Base-by-base conservation (phyloP, 2,888 invertebrate genomes). In the Taphrorychus bicolor region DNA sequence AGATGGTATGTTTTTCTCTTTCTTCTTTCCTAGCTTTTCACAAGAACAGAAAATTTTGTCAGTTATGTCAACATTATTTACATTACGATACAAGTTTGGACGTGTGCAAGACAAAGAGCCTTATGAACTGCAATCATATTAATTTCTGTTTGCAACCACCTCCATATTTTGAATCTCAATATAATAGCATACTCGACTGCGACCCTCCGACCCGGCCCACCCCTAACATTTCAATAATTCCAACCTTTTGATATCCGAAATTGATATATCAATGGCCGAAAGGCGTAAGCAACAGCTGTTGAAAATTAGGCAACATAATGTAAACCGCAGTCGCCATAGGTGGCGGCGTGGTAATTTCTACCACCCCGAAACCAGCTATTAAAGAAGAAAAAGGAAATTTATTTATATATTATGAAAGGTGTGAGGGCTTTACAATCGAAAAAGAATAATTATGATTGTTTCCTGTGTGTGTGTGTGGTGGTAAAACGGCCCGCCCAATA, bases 211-310 rank as follows among this genome's bases (percentile, higher is more conserved):
- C 7, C 11, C 7, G 32, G 4, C 32, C 3, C 32, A 32, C 32
- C 32, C 32, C 3, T 32, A 32, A 32, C 7, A 32, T 32, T 32
- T 32, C 70, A 64, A 63, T 67, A 42, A 56, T 60, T 51, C 59
- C 58, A 57, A 59, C 59, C 52, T 51, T 40, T 70, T 32, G 32
- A 3, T 32, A 11, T 32, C 32, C 32, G 32, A 65, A 70, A 74
- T 74, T 74, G 74, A 74, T 70, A 74, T 74, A 74, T 74, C 74
- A 74, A 72, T 74, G 72, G 71, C 74, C 72, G 51, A 59, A 54
- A 71, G 74, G 66, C 58, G 64, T 63, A 17, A 49, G 56, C 61
- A 68, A 65, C 73, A 74, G 70, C 71, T 74, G 41, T 57, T 70
- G 58, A 54, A 52, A 66, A 57, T 67, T 65, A 72, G 59, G 64